Evolutionary conservation across 2,113 vertebrate genomes (phyloP), one percentile per base, ranked within the genome.

Genomic region (Vulpes vulpes): DNA sequence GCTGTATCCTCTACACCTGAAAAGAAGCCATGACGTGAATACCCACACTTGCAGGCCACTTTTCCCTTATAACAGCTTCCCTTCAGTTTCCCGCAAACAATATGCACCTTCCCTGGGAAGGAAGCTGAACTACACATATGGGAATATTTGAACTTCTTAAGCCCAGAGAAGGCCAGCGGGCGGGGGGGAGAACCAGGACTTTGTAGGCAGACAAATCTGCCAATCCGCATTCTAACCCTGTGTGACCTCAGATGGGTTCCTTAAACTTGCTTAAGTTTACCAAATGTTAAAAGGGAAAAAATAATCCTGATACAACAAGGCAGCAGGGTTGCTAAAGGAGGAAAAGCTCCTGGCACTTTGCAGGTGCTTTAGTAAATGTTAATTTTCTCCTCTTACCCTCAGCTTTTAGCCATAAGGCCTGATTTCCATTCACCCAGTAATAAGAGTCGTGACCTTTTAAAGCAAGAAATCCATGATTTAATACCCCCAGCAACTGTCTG

Each of bases 361-460:
- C 38, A 69, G 32, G 32, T 19, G 0, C 10, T 88, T 20, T 20
- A 25, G 35, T 9, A 71, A 78, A 88, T 8, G 16, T 69, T 90
- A 60, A 32, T 27, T 82, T 69, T 59, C 64, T 80, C 16, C 25
- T 67, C n/a, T 64, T 35, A 64, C 16, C 62, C 25, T 25, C 23
- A 35, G 59, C 35, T 30, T n/a, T 94, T 59, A 87, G 51, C 57
- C 80, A 65, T 4, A 86, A 65, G 80, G 60, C 32, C 78, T 82
- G 51, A 91, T 82, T 95, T 86, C 82, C 65, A 80, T 20, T 80
- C 67, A 93, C 38, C 71, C 25, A 53, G 85, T 82, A 93, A 87
- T 69, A 74, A 84, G 32, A 80, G 15, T n/a, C 27, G 62, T 95
- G 84, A 94, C 92, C 76, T 96, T 96, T 96, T 82, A 82, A 84